Evolutionary conservation across 2,888 invertebrate genomes (phyloP), one percentile per base, ranked within the genome.

Genomic region (Cyclophora punctaria): DNA sequence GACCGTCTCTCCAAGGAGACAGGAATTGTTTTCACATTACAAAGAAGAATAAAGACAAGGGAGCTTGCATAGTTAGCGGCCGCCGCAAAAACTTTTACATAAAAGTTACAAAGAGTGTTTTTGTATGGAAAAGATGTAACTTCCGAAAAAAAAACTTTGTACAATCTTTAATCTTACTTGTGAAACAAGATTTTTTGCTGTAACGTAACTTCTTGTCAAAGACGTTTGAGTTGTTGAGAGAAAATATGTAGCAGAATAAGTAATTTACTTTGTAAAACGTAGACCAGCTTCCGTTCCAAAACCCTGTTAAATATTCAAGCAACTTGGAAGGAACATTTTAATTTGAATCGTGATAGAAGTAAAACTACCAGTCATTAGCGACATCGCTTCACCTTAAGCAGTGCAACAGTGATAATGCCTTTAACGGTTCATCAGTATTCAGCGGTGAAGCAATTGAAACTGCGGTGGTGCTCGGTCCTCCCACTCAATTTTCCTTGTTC

Each of bases 401-500:
- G 66, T 74, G 76, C 77, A 76, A 72, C 75, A 63, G 67, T 69
- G 73, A 75, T 80, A 83, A 81, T 78, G 76, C 76, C 72, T 72
- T 73, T 69, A 79, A 78, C 77, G 79, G 76, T 83, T 84, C 83
- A 86, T 86, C 83, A 85, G 84, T 83, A 85, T 85, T 86, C 86
- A 83, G 81, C 79, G 79, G 80, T 68, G 71, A 71, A 83, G 83
- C 84, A 86, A 86, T 86, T 85, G 86, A 85, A 86, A 86, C 83
- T 84, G 83, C 78, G 84, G 80, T 76, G 74, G 79, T 75, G 77
- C 76, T 79, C 78, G 75, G 80, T 75, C 82, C 83, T 82, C 83
- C 82, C 82, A 80, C 85, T 83, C 83, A 84, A 85, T 85, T 85
- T 83, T 82, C 83, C 84, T 83, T 83, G 84, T 85, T 84, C 83